These are phyloP conservation scores for Macrobrachium rosenbergii DNA, from an alignment of 1,140 invertebrate genomes.

Conservation along the genomic window DNA sequence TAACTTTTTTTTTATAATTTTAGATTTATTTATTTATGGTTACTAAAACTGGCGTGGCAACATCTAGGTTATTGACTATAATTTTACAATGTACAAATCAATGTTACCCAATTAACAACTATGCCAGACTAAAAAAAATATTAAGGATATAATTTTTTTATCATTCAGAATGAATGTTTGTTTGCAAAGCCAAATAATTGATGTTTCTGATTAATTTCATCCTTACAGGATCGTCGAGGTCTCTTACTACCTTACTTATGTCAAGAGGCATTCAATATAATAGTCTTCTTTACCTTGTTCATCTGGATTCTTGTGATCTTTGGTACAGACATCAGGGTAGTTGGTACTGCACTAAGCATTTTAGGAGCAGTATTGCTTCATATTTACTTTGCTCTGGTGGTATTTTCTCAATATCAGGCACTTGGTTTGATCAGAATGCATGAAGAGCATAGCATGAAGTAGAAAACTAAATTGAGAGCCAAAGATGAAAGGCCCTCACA, in stretches of 20 bases:
- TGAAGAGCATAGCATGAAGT: slow-evolving; percentile 65
- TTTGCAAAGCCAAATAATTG: background rate
- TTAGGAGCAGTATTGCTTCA: slow-evolving; percentile 11
- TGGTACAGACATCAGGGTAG: slow-evolving; percentile 3
- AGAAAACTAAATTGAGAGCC: background rate
- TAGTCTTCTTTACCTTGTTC: slow-evolving; percentile 28
- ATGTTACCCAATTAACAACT: no score
- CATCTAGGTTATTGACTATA: no score
- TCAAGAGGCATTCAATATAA: slow-evolving; percentile 21
- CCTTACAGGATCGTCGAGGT: slow-evolving; percentile 60
- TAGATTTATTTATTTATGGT: no score
- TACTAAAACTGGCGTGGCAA: no score
- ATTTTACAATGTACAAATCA: no score
- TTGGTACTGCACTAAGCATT: background rate
- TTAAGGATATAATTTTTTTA: background rate
- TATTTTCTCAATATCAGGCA: slow-evolving; percentile 65
- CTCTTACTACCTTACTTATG: slow-evolving; percentile 54
- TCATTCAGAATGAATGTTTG: background rate
- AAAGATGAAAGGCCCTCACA: no score
- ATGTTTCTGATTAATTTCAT: background rate
- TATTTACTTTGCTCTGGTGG: slow-evolving; percentile 60
- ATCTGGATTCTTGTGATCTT: slow-evolving; percentile 34
- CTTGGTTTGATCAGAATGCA: slow-evolving; percentile 65
- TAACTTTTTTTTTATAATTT: no score
- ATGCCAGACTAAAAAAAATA: no score